Conservation (phyloP, 1,140 invertebrate species). For the Drosophila rufa region DNA sequence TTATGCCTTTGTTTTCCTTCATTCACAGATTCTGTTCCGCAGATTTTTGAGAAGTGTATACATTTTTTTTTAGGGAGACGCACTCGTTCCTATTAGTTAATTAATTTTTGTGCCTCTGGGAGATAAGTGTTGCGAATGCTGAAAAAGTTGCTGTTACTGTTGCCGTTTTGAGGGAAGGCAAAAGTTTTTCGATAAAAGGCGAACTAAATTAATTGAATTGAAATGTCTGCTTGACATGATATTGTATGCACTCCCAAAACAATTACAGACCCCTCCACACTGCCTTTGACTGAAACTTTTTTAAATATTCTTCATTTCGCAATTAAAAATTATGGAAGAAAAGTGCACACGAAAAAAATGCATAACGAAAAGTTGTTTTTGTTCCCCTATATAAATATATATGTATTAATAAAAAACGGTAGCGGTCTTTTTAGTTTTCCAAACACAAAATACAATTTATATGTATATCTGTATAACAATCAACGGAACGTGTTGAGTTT, state of each 20-base stretch:
- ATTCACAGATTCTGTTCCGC: conserved; percentile 40
- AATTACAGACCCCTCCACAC: conserved; percentile 24
- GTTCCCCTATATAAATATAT: conserved; percentile 1
- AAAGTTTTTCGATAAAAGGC: conserved; percentile 50
- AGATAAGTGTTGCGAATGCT: conserved; percentile 38
- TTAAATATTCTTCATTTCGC: conserved; percentile 50
- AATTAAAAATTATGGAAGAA: conserved; percentile 48
- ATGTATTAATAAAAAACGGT: conserved; percentile 29
- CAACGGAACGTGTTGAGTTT: conserved; percentile 57
- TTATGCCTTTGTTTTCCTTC: conserved; percentile 67
- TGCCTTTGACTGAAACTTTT: conserved; percentile 23
- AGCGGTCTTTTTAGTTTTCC: conserved; percentile 36
- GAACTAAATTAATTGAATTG: conserved; percentile 76
- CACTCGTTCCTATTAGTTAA: conserved; percentile 33
- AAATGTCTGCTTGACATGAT: conserved; percentile 78
- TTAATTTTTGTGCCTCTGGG: conserved; percentile 58
- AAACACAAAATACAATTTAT: conserved; percentile 48
- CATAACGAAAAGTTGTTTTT: conserved; percentile 11
- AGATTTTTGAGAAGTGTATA: not conserved
- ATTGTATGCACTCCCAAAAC: conserved; percentile 53
- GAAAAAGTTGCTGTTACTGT: conserved; percentile 18
- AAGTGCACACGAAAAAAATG: conserved; percentile 37
- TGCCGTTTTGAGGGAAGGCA: conserved; percentile 17
- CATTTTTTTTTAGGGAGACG: not conserved
- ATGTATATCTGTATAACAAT: conserved; percentile 44